Percentiles rank a stretch among this genome's conserved stretches.
Conservation (phyloP, 2,888 invertebrate species). For the Dioctria rufipes region DNA sequence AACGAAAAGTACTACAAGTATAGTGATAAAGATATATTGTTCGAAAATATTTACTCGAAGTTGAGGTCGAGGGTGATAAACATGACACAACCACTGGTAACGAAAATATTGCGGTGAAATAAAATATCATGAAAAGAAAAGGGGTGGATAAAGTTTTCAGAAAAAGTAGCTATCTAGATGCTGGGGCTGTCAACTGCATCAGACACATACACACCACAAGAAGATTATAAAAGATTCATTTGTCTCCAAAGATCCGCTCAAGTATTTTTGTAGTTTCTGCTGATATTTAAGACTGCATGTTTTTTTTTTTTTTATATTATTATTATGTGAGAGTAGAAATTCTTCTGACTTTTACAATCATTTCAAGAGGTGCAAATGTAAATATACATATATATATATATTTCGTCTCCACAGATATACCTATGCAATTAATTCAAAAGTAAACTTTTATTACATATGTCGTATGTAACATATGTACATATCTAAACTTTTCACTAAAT, state of each 20-base stretch:
- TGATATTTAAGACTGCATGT: neutral
- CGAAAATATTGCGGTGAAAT: conserved; percentile 10
- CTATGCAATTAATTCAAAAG: too few relatives aligned
- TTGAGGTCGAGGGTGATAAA: neutral
- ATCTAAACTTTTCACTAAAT: too few relatives aligned
- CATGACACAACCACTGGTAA: neutral
- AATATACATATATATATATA: too few relatives aligned
- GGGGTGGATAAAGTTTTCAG: neutral
- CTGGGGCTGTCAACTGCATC: conserved; percentile 30
- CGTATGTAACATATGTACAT: too few relatives aligned
- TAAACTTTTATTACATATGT: too few relatives aligned
- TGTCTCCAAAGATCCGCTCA: neutral
- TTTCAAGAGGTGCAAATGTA: too few relatives aligned
- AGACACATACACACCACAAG: neutral
- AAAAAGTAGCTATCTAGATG: conserved; percentile 4
- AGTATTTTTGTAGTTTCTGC: neutral
- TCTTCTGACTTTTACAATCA: too few relatives aligned
- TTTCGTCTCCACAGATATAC: too few relatives aligned
- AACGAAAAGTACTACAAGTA: conserved; percentile 1
- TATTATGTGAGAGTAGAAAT: neutral
- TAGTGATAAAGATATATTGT: conserved; percentile 30
- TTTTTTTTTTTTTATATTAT: neutral
- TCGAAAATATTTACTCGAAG: conserved; percentile 20
- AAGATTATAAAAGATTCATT: conserved; percentile 7
- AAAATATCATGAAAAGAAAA: conserved; percentile 1